Percentiles rank a stretch among this genome's conserved stretches.
Evolutionary conservation across 2,797 vertebrate genomes (phyloP).

Genomic region (Pygocentrus nattereri): DNA sequence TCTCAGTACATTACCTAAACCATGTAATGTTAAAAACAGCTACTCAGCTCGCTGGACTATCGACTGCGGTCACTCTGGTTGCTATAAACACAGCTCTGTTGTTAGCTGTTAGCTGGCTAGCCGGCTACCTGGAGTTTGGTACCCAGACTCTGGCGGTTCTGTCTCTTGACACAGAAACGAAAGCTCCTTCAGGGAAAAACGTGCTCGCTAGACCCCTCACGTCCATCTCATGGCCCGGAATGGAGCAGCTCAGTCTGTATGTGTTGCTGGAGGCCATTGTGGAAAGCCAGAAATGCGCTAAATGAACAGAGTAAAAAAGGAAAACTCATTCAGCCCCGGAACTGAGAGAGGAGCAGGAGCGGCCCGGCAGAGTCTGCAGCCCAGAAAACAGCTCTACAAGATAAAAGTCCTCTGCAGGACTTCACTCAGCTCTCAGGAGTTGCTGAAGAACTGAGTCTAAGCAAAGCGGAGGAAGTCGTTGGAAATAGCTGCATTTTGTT

Average conservation of each 20-base stretch:
- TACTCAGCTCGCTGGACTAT: constrained; percentile 24
- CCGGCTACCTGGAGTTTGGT: constrained; percentile 85
- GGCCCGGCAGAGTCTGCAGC: not conserved
- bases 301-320: constrained; percentile 27
- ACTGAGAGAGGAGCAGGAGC: constrained; percentile 57
- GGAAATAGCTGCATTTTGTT: too few species aligned
- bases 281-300: constrained; percentile 18
- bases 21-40: constrained; percentile 13
- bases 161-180: constrained; percentile 96
- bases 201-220: constrained; percentile 86
- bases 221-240: constrained; percentile 92
- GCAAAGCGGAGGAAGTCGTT: too few species aligned
- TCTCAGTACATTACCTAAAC: not conserved
- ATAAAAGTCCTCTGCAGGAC: not conserved
- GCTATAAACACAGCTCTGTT: constrained; percentile 3
- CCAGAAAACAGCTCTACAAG: not conserved
- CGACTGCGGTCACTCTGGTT: not conserved
- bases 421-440: not conserved
- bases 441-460: too few species aligned
- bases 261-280: constrained; percentile 77
- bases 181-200: constrained; percentile 84
- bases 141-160: constrained; percentile 93
- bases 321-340: constrained; percentile 37
- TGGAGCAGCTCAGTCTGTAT: constrained; percentile 91
- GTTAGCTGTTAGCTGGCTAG: constrained; percentile 42